phyloP scores from a whole-genome alignment of 2,797 vertebrate species.

The Micrastur ruficollis region DNA sequence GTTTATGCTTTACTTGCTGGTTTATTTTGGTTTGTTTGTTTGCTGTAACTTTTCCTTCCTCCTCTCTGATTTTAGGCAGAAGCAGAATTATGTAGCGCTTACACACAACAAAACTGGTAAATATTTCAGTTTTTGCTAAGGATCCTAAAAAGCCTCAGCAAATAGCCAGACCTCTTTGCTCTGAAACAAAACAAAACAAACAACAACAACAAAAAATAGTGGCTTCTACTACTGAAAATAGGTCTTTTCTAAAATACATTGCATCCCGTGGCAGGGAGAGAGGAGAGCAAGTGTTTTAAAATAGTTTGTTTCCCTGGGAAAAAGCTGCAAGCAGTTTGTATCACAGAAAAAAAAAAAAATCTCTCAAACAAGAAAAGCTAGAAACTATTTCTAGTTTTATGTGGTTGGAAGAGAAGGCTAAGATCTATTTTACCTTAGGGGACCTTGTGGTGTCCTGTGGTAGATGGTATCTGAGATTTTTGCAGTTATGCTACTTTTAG shows the following conservation, averaged over 20 bases:
- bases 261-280: neutral
- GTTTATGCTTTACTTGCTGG: neutral
- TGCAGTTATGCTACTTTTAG: constrained; percentile 11
- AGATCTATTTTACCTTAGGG: constrained; percentile 42
- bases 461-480: constrained; percentile 2
- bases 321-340: neutral
- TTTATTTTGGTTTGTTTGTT: neutral
- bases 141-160: neutral
- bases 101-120: neutral
- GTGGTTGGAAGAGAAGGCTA: constrained; percentile 23
- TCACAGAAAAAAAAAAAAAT: neutral
- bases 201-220: neutral
- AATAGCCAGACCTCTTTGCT: neutral
- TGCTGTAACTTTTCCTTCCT: neutral
- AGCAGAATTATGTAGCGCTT: neutral
- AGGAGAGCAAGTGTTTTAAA: neutral
- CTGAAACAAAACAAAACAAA: too few species aligned
- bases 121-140: neutral
- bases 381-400: constrained; percentile 34
- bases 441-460: constrained; percentile 18
- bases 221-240: constrained; percentile 21
- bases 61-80: neutral
- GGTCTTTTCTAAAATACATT: neutral
- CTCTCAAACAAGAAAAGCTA: neutral
- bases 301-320: constrained; percentile 42